A percentile compares a stretch with the other conserved stretches of the same genome.
These are phyloP conservation scores for Tenebrio molitor DNA, from an alignment of 1,140 invertebrate species.

Conservation along the genomic window DNA sequence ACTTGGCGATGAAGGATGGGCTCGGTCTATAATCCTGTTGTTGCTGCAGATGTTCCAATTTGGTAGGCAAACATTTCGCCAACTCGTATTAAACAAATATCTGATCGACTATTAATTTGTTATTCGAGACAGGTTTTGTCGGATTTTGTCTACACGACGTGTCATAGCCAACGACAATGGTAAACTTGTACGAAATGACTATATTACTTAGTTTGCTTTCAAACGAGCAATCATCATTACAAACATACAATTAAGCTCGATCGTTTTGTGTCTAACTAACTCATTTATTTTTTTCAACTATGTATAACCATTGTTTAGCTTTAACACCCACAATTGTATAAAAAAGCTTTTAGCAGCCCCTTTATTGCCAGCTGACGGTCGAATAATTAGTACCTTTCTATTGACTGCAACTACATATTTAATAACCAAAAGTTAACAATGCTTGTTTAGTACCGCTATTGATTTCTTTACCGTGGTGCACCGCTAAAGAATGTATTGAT, in stretches of 20 bases:
- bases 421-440: constrained; percentile 43
- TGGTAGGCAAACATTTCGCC: constrained; percentile 15
- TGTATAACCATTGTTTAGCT: constrained; percentile 36
- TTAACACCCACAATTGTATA: constrained; percentile 38
- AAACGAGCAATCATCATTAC: constrained; percentile 42
- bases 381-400: constrained; percentile 39
- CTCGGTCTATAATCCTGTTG: constrained; percentile 1
- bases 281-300: constrained; percentile 36
- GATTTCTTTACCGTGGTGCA: constrained; percentile 26
- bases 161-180: constrained; percentile 10
- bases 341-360: constrained; percentile 46
- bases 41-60: constrained; percentile 36
- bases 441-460: constrained; percentile 25
- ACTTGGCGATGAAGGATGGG: constrained; percentile 36
- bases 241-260: constrained; percentile 33
- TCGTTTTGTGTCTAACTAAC: constrained; percentile 38
- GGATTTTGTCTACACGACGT: constrained; percentile 4
- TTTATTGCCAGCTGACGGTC: constrained; percentile 33
- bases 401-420: constrained; percentile 35
- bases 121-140: constrained; percentile 28
- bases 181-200: constrained; percentile 25
- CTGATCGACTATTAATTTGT: constrained; percentile 30
- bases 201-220: constrained; percentile 36
- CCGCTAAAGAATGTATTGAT: constrained; percentile 51
- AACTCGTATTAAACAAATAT: constrained; percentile 25